Base-by-base conservation (phyloP, 2,797 vertebrate genomes). In the Remorina albescens region DNA sequence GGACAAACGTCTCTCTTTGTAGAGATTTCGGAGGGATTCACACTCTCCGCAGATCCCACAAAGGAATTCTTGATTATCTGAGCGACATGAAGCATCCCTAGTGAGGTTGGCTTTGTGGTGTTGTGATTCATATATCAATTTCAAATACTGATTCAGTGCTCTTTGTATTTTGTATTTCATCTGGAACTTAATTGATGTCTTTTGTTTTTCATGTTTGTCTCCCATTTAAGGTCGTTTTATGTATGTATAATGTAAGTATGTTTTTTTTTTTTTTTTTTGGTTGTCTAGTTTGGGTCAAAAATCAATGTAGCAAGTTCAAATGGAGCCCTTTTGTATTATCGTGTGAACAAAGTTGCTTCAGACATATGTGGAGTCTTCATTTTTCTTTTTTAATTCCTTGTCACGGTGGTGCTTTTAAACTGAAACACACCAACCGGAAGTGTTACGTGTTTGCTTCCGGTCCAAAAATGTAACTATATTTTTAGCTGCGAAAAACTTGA, bases 361-460 rank as follows among this genome's bases (percentile, higher is more conserved):
- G 42, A 18, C 5, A 42, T 42, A 42, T 6, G 6, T 16, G 42
- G 42, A 44, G 42, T n/a, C 1, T 5, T 32, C 8, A 16, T 39
- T 42, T 6, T 42, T 42, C 9, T 21, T 10, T 47, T n/a, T n/a
- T n/a, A n/a, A n/a, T n/a, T n/a, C n/a, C n/a, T n/a, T n/a, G n/a
- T n/a, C n/a, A n/a, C n/a, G n/a, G 2, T 2, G 13, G 2, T 42
- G 16, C 65, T 60, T 65, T 88, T 89, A 73, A 13, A 64, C 18
- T 86, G 79, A 82, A 89, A 74, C 44, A 6, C 0, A 5, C 2
- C 0, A 74, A 62, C 72, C 74, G 88, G 88, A 87, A 71, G 50
- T 55, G 4, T 5, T 39, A 10, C 0, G 2, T 1, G 18, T 37
- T 6, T 23, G 25, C 26, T 73, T 78, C 81, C 77, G 72, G 55